A percentile compares a stretch with the other conserved stretches of the same genome.
Evolutionary conservation across 2,888 invertebrate genomes (phyloP).

Genomic region (Selenia dentaria): DNA sequence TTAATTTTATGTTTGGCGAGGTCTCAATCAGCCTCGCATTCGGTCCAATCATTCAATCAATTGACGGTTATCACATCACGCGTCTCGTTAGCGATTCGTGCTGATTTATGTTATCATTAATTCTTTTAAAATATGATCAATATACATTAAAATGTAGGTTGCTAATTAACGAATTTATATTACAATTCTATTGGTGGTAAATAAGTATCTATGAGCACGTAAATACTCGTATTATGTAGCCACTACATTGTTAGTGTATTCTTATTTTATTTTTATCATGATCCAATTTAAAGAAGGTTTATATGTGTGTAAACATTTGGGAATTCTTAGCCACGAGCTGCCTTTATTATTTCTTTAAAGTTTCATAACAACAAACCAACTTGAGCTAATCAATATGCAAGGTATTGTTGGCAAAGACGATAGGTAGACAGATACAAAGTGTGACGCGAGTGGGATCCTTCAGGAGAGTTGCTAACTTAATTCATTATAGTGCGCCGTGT

Average conservation of each 20-base stretch:
- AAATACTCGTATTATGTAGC: too few species aligned
- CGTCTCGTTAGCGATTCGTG: constrained; percentile 57
- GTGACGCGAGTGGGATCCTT: constrained; percentile 61
- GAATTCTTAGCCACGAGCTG: not conserved
- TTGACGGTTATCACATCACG: constrained; percentile 64
- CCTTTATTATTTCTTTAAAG: constrained; percentile 1
- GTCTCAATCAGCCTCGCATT: constrained; percentile 60
- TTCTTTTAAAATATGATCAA: too few species aligned
- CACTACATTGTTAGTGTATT: too few species aligned
- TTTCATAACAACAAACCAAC: constrained; percentile 9
- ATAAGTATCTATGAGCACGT: too few species aligned
- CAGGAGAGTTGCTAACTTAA: constrained; percentile 76
- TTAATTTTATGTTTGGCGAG: constrained; percentile 58
- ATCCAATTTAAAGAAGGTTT: too few species aligned
- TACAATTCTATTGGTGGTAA: too few species aligned
- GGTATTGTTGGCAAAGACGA: constrained; percentile 24
- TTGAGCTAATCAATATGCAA: constrained; percentile 22
- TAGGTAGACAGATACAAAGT: constrained; percentile 42
- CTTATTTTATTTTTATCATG: too few species aligned
- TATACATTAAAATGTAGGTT: too few species aligned
- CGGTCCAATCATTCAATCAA: constrained; percentile 65
- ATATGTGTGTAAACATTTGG: constrained; percentile 1
- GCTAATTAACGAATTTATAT: too few species aligned
- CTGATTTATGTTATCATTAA: too few species aligned
- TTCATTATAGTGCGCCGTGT: constrained; percentile 77